phyloP scores from a whole-genome alignment of 2,113 vertebrate species.

The Probosciger aterrimus region DNA sequence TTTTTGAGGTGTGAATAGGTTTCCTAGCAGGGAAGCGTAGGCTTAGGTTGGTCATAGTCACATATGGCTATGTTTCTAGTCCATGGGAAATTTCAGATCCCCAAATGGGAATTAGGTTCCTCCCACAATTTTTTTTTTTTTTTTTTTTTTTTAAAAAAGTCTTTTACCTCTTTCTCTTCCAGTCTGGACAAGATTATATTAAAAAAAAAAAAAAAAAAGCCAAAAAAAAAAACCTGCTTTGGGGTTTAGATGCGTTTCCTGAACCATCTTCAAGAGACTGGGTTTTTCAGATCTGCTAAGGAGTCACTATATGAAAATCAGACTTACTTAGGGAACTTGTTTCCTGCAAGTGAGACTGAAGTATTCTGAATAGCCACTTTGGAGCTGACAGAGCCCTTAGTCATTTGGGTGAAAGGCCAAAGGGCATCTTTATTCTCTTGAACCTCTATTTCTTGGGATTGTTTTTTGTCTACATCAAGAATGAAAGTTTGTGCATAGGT shows the following conservation, averaged over 20 bases:
- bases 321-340: neutral
- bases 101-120: neutral
- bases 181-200: neutral
- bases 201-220: neutral
- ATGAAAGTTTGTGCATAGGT: neutral
- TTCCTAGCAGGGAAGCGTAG: neutral
- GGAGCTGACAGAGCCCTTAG: neutral
- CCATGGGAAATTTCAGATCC: neutral
- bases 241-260: neutral
- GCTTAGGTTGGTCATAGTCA: neutral
- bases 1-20: neutral
- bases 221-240: neutral
- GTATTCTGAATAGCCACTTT: neutral
- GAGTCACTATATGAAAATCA: neutral
- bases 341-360: neutral
- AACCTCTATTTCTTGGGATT: neutral
- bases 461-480: neutral
- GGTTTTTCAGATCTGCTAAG: neutral
- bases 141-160: rapidly evolving
- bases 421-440: neutral
- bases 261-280: neutral
- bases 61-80: neutral
- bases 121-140: rapidly evolving
- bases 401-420: neutral
- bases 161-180: neutral